These are phyloP conservation scores for Apamea monoglypha DNA, from an alignment of 2,888 invertebrate species.

Conservation along the genomic window DNA sequence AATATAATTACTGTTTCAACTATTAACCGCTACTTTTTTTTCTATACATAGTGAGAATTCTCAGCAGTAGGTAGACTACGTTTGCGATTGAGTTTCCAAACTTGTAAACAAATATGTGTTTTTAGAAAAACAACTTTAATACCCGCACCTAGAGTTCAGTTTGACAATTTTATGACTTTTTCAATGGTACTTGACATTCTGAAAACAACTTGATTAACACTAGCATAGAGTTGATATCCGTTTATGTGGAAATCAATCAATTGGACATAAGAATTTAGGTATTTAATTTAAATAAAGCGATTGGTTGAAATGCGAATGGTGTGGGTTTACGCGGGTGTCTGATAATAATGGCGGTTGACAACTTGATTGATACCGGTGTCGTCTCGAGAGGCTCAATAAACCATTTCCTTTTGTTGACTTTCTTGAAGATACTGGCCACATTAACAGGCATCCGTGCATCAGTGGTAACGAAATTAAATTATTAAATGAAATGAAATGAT, in stretches of 20 bases:
- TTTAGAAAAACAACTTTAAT: neutral
- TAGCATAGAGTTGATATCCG: neutral
- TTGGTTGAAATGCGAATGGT: conserved; percentile 5
- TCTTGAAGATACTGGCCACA: neutral
- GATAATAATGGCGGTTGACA: conserved; percentile 16
- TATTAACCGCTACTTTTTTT: neutral
- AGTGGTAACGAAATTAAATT: neutral
- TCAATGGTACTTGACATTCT: neutral
- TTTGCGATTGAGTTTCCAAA: neutral
- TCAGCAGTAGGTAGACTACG: too few species aligned
- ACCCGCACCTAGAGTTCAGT: too few species aligned
- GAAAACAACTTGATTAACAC: neutral
- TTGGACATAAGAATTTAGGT: neutral
- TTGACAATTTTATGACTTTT: neutral
- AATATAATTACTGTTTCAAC: conserved; percentile 12
- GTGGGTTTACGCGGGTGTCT: conserved; percentile 13
- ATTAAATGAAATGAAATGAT: neutral
- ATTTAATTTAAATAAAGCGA: neutral
- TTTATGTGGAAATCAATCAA: neutral
- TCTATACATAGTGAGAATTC: neutral
- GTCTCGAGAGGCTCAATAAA: conserved; percentile 31
- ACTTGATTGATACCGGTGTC: conserved; percentile 7
- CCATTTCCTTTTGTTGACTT: conserved; percentile 3
- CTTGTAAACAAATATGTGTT: neutral
- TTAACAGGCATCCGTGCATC: neutral